Evolutionary conservation across 1,140 invertebrate species (phyloP).

Genomic region (Leptinotarsa texana): DNA sequence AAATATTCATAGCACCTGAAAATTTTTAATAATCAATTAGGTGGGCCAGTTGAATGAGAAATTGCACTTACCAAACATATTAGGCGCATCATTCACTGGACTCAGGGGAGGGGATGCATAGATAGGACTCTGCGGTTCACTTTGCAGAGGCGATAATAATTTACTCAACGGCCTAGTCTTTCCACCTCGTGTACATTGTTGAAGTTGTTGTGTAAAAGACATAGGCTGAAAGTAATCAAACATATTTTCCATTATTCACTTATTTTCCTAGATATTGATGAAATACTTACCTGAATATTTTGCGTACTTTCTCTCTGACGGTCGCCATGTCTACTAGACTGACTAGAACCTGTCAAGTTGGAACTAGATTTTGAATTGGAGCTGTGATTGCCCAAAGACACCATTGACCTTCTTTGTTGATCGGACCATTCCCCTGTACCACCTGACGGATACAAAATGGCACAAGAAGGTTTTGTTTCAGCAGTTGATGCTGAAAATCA

Average conservation of each 20-base stretch:
- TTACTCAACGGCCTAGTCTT: slow-evolving; percentile 65
- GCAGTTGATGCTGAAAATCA: slow-evolving; percentile 61
- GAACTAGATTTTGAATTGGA: slow-evolving; percentile 73
- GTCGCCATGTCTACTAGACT: slow-evolving; percentile 53
- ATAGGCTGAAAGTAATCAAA: slow-evolving; percentile 56
- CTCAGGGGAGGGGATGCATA: slow-evolving; percentile 76
- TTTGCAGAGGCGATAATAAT: slow-evolving; percentile 71
- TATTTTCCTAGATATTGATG: slow-evolving; percentile 7
- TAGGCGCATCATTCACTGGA: slow-evolving; percentile 64
- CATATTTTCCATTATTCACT: neutral
- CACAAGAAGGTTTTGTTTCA: slow-evolving; percentile 71
- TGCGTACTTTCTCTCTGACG: slow-evolving; percentile 46
- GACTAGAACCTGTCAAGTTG: slow-evolving; percentile 65
- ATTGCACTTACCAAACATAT: slow-evolving; percentile 48
- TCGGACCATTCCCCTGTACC: slow-evolving; percentile 63
- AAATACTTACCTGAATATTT: slow-evolving; percentile 39
- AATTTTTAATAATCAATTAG: neutral
- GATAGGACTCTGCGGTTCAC: slow-evolving; percentile 76
- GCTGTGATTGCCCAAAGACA: slow-evolving; percentile 72
- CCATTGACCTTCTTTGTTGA: slow-evolving; percentile 70
- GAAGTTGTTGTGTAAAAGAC: slow-evolving; percentile 78
- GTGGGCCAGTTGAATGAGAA: neutral
- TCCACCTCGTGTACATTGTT: slow-evolving; percentile 65
- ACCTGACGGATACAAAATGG: slow-evolving; percentile 62
- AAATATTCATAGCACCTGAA: slow-evolving; percentile 53